Base-by-base conservation (phyloP, 2,888 invertebrate species). In the Embidobia sp. region DNA sequence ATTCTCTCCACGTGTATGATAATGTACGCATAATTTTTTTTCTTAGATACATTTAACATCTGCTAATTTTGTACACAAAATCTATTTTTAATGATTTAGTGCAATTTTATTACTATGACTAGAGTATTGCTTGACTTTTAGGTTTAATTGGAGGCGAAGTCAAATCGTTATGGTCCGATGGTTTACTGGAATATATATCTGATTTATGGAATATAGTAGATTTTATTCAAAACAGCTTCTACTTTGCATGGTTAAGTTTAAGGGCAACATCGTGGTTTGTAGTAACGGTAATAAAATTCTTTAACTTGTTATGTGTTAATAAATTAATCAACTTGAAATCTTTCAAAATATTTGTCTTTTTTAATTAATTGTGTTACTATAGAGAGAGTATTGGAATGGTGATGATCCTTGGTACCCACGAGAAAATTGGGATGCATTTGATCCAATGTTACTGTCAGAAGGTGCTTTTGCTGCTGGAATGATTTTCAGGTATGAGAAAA, bases 121-220 rank as follows among this genome's bases (percentile, higher is more conserved):
- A n/a, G n/a, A n/a, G n/a, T n/a, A n/a, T n/a, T n/a, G n/a, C n/a
- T 8, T 26, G 22, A 1, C 7, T 49, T 18, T 18, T 18, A 97
- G 98, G 98, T 91, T 92, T 98, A 69, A 95, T 99, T 83, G 97
- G 97, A 94, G 95, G 95, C 26, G 99, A 99, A 91, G 94, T 98
- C 79, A 94, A 96, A 87, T 92, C 97, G 2, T 90, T 99, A 6
- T 99, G 98, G 95, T 92, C 94, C 1, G 96, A 95, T 59, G 99
- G 99, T 0, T 90, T 98, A 4, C 90, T 94, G 81, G 98, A 98
- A 81, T 99, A 99, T 88, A 93, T 97, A 40, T 95, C 95, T 80
- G 98, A 99, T 90, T 93, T 99, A 79, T 99, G 99, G 99, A 99
- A 99, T 88, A 97, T 99, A 75, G 95, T 99, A 2, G 99, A 99